Conservation (phyloP, 1,140 invertebrate genomes). For the Oncopodura yosiiana region DNA sequence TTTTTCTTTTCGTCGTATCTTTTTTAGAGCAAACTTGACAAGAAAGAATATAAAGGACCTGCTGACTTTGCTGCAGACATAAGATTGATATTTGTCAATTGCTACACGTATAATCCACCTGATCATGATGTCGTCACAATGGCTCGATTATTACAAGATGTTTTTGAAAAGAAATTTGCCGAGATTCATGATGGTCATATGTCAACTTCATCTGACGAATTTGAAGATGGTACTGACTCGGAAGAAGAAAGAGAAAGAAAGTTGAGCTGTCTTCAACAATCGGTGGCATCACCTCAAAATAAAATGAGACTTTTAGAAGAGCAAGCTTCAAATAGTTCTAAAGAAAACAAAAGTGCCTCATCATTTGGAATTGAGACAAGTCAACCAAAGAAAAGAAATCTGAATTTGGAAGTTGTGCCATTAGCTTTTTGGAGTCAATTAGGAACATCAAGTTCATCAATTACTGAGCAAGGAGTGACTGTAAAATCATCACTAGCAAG, state of each 20-base stretch:
- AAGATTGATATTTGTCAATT: conserved; percentile 96
- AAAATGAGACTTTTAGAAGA: conserved; percentile 80
- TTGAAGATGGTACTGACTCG: conserved; percentile 63
- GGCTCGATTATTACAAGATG: conserved; percentile 92
- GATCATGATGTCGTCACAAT: conserved; percentile 96
- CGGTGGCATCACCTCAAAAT: conserved; percentile 81
- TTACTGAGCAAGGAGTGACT: background rate
- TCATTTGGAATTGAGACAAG: conserved; percentile 22
- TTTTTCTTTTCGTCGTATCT: conserved; percentile 11
- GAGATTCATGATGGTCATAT: conserved; percentile 71
- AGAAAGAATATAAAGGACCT: conserved; percentile 78
- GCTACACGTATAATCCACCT: conserved; percentile 95
- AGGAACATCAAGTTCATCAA: background rate
- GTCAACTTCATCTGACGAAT: conserved; percentile 34
- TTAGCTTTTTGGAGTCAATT: too few species aligned
- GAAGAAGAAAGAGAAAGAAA: conserved; percentile 69
- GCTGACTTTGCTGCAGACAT: conserved; percentile 92
- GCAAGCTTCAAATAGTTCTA: conserved; percentile 63
- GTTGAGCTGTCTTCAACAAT: conserved; percentile 78
- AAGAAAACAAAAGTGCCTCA: conserved; percentile 48
- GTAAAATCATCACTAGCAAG: conserved; percentile 43
- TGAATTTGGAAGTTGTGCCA: background rate
- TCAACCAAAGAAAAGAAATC: conserved; percentile 23
- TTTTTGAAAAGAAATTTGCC: conserved; percentile 82
- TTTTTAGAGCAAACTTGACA: conserved; percentile 79